A percentile compares a stretch with the other conserved stretches of the same genome.
Evolutionary conservation across 2,797 vertebrate genomes (phyloP).

Genomic region (Trichosurus vulpecula): DNA sequence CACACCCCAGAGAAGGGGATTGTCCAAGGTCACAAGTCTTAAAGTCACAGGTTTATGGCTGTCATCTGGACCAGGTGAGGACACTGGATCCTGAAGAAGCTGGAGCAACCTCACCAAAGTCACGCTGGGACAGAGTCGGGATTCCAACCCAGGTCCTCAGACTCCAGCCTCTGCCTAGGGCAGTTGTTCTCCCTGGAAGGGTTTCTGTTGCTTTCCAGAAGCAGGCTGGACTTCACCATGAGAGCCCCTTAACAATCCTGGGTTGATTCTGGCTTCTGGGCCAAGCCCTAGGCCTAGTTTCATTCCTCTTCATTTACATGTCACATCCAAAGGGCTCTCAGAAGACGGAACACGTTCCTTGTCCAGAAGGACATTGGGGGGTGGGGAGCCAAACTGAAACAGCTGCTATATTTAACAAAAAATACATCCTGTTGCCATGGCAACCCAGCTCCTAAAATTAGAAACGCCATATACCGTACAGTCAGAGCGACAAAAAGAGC

Average conservation of each 20-base stretch:
- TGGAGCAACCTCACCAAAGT: rapidly evolving
- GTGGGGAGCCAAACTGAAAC: constrained; percentile 60
- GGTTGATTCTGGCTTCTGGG: rapidly evolving
- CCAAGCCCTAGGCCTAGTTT: rapidly evolving
- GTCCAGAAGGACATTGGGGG: constrained; percentile 72
- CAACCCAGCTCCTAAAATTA: constrained; percentile 82
- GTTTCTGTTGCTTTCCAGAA: neutral
- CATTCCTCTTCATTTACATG: constrained; percentile 45
- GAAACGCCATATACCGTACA: constrained; percentile 59
- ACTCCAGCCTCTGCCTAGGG: no score
- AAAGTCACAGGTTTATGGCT: neutral
- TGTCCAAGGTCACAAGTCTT: neutral
- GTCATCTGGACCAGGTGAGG: neutral
- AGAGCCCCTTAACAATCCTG: rapidly evolving
- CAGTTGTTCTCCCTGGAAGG: rapidly evolving
- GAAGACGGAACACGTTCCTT: constrained; percentile 62
- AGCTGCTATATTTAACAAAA: constrained; percentile 83
- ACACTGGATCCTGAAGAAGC: rapidly evolving
- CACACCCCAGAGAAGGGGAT: neutral
- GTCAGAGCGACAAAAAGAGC: constrained; percentile 51
- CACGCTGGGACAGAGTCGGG: rapidly evolving
- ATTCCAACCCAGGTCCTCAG: rapidly evolving
- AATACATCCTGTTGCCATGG: constrained; percentile 76
- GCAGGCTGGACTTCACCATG: rapidly evolving
- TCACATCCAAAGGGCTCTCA: constrained; percentile 59